These are phyloP conservation scores for Eurytoma adleriae DNA, from an alignment of 2,888 invertebrate genomes.

Conservation along the genomic window DNA sequence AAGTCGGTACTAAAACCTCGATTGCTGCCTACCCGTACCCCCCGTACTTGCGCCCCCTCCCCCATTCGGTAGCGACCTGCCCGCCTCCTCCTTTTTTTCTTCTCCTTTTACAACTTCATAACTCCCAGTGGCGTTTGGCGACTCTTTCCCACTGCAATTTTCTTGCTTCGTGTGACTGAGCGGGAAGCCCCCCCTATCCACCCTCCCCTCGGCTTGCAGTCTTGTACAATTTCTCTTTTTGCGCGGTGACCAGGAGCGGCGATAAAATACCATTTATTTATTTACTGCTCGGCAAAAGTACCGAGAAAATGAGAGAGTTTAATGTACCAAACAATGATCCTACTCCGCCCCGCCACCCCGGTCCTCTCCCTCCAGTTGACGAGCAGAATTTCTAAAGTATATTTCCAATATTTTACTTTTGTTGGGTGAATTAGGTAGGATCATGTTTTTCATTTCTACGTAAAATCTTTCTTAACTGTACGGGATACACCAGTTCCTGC, in stretches of 20 bases:
- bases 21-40: constrained; percentile 46
- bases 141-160: constrained; percentile 58
- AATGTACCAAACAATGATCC: constrained; percentile 47
- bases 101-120: constrained; percentile 55
- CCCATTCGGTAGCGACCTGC: background rate
- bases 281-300: constrained; percentile 37
- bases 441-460: too few relatives aligned
- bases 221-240: constrained; percentile 10
- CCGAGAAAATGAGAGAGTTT: constrained; percentile 42
- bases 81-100: background rate
- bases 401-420: constrained; percentile 38
- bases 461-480: too few relatives aligned
- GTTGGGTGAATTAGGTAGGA: background rate
- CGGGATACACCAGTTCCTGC: too few relatives aligned
- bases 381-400: constrained; percentile 32
- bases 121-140: constrained; percentile 47
- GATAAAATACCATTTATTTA: constrained; percentile 55
- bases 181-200: constrained; percentile 28
- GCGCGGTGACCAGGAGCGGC: background rate
- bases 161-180: constrained; percentile 55
- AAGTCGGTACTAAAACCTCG: constrained; percentile 56
- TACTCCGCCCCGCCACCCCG: background rate
- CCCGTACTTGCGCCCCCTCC: background rate
- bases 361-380: background rate
- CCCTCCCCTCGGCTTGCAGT: constrained; percentile 10